Conservation (phyloP, 2,888 invertebrate genomes). For the Parnassius glacialis region DNA sequence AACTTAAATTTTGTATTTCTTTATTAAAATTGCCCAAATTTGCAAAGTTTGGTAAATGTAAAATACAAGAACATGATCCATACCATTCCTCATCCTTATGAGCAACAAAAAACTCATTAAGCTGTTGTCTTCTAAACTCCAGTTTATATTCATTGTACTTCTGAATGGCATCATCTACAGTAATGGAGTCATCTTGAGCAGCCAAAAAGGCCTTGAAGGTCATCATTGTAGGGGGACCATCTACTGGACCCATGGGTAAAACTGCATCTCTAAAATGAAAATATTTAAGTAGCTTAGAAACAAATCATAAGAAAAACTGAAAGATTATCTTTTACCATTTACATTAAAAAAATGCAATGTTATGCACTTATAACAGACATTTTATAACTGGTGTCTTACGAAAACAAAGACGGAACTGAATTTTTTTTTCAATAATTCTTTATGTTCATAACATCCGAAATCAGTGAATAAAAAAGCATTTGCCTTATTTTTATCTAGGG, state of each 20-base stretch:
- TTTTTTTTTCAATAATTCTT: too few species aligned
- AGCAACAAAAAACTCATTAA: constrained; percentile 98
- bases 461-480: too few species aligned
- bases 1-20: background rate
- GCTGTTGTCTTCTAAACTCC: constrained; percentile 97
- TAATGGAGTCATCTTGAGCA: constrained; percentile 98
- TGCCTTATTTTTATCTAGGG: too few species aligned
- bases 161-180: constrained; percentile 96
- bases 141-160: constrained; percentile 99
- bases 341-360: too few species aligned
- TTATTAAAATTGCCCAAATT: constrained; percentile 4
- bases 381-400: too few species aligned
- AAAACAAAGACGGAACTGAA: too few species aligned
- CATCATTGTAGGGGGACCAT: constrained; percentile 97
- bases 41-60: constrained; percentile 4
- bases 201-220: constrained; percentile 97
- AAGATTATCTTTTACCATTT: background rate
- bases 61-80: constrained; percentile 52
- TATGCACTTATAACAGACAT: too few species aligned
- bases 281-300: background rate
- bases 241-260: constrained; percentile 66
- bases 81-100: constrained; percentile 99
- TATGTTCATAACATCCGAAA: too few species aligned
- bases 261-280: constrained; percentile 71
- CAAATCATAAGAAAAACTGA: constrained; percentile 1